phyloP scores from a whole-genome alignment of 1,140 invertebrate species.

The Rhopalosiphum padi region DNA sequence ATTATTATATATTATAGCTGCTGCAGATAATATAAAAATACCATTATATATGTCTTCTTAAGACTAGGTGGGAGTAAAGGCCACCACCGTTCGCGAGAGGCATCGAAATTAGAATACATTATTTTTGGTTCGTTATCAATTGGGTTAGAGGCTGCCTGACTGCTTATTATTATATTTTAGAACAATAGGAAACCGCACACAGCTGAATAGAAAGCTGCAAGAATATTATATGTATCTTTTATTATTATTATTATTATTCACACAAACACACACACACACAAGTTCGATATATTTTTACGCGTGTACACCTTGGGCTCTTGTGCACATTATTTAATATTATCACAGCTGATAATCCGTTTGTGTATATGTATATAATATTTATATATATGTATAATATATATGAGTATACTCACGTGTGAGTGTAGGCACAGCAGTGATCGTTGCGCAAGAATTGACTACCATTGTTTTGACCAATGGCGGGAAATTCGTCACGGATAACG shows the following conservation, averaged over 20 bases:
- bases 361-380: not conserved
- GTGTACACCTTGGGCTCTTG: conserved; percentile 30
- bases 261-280: not conserved
- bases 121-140: conserved; percentile 25
- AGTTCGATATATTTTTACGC: conserved; percentile 39
- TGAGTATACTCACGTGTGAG: not conserved
- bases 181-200: conserved; percentile 45
- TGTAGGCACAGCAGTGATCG: not conserved
- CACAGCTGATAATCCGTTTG: conserved; percentile 23
- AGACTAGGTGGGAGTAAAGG: not conserved
- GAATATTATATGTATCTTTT: not conserved
- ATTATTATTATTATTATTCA: conserved; percentile 29
- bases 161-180: conserved; percentile 44
- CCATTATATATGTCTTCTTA: not conserved
- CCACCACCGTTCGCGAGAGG: not conserved
- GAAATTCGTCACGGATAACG: conserved; percentile 53
- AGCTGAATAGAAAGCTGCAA: conserved; percentile 41
- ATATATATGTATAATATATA: not conserved
- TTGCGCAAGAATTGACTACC: conserved; percentile 32
- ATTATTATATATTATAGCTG: not conserved
- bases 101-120: conserved; percentile 42
- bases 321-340: conserved; percentile 45
- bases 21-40: not conserved
- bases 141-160: not conserved
- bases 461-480: conserved; percentile 54